A percentile compares a stretch with the other conserved stretches of the same genome.
phyloP scores from a whole-genome alignment of 2,797 vertebrate species.

The Pachyuromys duprasi region DNA sequence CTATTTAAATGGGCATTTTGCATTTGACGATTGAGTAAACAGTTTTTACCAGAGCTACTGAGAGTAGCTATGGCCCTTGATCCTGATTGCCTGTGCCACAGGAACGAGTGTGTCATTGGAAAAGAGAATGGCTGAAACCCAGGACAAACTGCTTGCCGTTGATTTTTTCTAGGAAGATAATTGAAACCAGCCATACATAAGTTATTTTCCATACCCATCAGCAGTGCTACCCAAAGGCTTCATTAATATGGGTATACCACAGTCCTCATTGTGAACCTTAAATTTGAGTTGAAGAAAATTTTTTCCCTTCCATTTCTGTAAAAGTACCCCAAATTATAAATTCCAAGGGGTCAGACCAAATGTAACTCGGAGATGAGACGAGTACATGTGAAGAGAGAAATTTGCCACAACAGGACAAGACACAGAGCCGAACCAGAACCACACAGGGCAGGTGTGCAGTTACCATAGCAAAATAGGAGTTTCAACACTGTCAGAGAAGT shows the following conservation, averaged over 20 bases:
- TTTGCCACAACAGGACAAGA: background rate
- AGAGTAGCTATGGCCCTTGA: background rate
- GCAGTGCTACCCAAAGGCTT: background rate
- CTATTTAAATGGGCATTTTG: background rate
- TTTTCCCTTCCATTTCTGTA: conserved; percentile 41
- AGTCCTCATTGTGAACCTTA: background rate
- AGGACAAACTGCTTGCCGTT: conserved; percentile 9
- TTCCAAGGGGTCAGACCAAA: background rate
- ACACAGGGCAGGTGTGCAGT: accelerated
- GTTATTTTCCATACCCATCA: conserved; percentile 32
- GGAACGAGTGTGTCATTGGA: background rate
- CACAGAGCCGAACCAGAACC: background rate
- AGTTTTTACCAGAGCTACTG: background rate
- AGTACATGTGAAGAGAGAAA: background rate
- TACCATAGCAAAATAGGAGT: background rate
- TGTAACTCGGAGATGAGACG: background rate
- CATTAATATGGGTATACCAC: background rate
- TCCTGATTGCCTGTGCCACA: conserved; percentile 26
- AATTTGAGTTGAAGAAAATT: conserved; percentile 24
- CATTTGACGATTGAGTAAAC: background rate
- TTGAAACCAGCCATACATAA: background rate
- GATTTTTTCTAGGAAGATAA: conserved; percentile 66
- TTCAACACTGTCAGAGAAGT: background rate
- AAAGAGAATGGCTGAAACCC: background rate
- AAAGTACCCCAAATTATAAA: conserved; percentile 14